Conservation (phyloP, 92 coral and sea anemone species). For the Montipora capitata region DNA sequence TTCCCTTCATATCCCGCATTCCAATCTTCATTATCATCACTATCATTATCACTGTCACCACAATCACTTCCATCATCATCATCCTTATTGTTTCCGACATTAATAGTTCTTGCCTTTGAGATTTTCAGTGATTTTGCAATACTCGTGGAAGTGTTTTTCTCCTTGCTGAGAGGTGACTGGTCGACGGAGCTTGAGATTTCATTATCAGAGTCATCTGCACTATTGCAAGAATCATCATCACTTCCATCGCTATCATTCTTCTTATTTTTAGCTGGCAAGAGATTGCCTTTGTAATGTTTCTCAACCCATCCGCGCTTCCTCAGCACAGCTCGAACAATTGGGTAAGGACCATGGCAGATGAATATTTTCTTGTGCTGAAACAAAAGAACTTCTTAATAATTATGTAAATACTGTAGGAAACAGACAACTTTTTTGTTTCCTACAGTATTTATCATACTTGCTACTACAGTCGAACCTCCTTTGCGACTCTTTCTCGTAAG, state of each 20-base stretch:
- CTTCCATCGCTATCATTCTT: constrained; percentile 74
- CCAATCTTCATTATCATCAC: constrained; percentile 92
- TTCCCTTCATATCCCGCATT: constrained; percentile 93
- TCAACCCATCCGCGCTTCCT: constrained; percentile 98
- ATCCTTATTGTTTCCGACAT: constrained; percentile 22
- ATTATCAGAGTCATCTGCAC: constrained; percentile 78
- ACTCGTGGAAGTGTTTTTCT: constrained; percentile 25
- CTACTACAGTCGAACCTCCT: too few species aligned
- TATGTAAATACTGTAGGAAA: too few species aligned
- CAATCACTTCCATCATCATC: constrained; percentile 64
- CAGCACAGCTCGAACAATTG: constrained; percentile 93
- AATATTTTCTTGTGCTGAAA: constrained; percentile 89
- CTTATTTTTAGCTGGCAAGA: constrained; percentile 49
- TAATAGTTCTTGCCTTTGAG: constrained; percentile 18
- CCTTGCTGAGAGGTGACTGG: constrained; percentile 62
- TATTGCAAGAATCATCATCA: constrained; percentile 72
- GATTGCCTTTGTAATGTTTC: constrained; percentile 90
- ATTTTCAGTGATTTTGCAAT: constrained; percentile 6
- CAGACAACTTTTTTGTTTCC: too few species aligned
- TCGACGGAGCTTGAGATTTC: constrained; percentile 24
- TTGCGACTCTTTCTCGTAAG: too few species aligned
- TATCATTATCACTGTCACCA: constrained; percentile 73
- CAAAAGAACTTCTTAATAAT: background rate
- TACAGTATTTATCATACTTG: too few species aligned
- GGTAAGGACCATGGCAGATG: constrained; percentile 93